These are phyloP conservation scores for Tadarida brasiliensis DNA, from an alignment of 2,797 vertebrate genomes.

Conservation along the genomic window DNA sequence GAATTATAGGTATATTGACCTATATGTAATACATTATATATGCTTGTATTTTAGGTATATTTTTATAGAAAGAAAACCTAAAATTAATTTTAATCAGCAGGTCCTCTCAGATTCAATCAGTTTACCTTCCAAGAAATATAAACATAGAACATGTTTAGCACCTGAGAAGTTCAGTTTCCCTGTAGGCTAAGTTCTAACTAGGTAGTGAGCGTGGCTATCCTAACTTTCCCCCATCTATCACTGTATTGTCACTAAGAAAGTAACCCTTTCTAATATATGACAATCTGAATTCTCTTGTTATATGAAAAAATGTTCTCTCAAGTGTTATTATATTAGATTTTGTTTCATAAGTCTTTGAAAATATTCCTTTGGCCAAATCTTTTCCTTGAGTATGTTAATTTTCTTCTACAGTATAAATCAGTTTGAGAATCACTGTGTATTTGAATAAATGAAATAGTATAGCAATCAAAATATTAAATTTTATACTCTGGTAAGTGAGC, in stretches of 20 bases:
- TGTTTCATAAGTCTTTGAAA: constrained; percentile 67
- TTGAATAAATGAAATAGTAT: constrained; percentile 71
- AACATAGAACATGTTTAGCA: constrained; percentile 52
- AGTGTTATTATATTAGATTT: constrained; percentile 73
- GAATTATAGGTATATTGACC: constrained; percentile 78
- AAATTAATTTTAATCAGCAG: not conserved
- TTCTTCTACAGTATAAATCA: constrained; percentile 72
- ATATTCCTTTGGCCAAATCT: constrained; percentile 39
- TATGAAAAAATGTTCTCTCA: constrained; percentile 65
- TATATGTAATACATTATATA: constrained; percentile 51
- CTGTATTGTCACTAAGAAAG: constrained; percentile 40
- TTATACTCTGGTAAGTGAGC: constrained; percentile 68
- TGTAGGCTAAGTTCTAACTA: constrained; percentile 51
- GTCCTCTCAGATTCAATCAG: constrained; percentile 56
- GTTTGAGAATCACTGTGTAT: constrained; percentile 62
- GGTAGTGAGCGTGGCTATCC: constrained; percentile 52
- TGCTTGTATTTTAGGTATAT: not conserved
- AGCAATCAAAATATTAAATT: constrained; percentile 70
- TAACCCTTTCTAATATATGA: constrained; percentile 63
- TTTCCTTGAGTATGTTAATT: constrained; percentile 68
- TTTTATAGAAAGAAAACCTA: constrained; percentile 61
- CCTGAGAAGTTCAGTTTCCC: constrained; percentile 59
- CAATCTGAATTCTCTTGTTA: constrained; percentile 58
- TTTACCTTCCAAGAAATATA: constrained; percentile 58
- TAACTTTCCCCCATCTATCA: constrained; percentile 70